Evolutionary conservation across 2,113 vertebrate species (phyloP).

Genomic region (Henicopernis longicauda): DNA sequence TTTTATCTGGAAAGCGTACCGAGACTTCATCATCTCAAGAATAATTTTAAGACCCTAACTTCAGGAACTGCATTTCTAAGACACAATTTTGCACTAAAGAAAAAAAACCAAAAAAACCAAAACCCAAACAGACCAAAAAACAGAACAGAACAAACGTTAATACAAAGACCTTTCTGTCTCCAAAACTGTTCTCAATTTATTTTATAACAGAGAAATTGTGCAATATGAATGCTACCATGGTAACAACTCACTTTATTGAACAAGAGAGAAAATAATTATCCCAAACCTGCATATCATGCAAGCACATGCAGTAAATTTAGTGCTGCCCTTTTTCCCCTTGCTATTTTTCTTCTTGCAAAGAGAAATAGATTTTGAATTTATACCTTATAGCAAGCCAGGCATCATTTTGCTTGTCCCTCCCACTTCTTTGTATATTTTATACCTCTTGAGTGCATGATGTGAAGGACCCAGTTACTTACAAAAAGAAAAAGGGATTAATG

Average conservation of each 20-base stretch:
- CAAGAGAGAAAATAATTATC: conserved; percentile 59
- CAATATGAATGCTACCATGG: conserved; percentile 60
- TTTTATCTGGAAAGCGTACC: background rate
- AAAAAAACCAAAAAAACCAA: background rate
- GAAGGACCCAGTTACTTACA: conserved; percentile 44
- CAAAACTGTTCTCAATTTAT: conserved; percentile 45
- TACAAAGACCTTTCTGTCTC: background rate
- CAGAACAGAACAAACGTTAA: background rate
- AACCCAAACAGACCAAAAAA: background rate
- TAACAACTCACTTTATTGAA: conserved; percentile 59
- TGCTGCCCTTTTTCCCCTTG: background rate
- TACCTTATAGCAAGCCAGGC: conserved; percentile 1
- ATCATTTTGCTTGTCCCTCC: conserved; percentile 36
- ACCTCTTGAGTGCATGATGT: conserved; percentile 30
- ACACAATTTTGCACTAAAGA: background rate
- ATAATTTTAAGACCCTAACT: background rate
- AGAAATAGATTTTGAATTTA: conserved; percentile 42
- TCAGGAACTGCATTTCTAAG: background rate
- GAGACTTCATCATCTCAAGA: background rate
- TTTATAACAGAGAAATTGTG: conserved; percentile 41
- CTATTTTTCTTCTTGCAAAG: conserved; percentile 11
- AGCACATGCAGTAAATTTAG: conserved; percentile 39
- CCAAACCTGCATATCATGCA: conserved; percentile 50
- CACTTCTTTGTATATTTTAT: conserved; percentile 51
- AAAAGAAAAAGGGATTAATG: conserved; percentile 59